Base-by-base conservation (phyloP, 92 coral and sea anemone genomes). In the Porites lobata region DNA sequence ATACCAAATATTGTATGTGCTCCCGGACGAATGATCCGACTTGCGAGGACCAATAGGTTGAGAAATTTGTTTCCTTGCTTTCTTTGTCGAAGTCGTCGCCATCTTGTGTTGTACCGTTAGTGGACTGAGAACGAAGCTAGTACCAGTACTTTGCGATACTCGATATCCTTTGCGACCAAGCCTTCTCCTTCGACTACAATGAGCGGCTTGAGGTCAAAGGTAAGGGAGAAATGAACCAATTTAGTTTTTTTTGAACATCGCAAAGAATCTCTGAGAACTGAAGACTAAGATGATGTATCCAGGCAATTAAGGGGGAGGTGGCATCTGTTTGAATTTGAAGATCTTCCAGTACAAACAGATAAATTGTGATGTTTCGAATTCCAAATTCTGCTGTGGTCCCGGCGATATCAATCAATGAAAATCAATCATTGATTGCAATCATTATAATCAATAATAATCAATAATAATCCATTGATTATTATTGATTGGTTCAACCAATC, bases 1-100 rank as follows among this genome's bases (percentile, higher is more conserved):
- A 79, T 93, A 95, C 98, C 98, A 95, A 86, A 95, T 95, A 83
- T 95, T 95, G 89, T 95, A 95, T n/a, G 80, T 88, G 47, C 71
- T 83, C 26, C 87, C 88, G 56, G 88, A 85, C 26, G 89, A 77
- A 74, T 87, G 83, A 54, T 89, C 92, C 1, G 92, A 62, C 17
- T 83, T 91, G 70, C 89, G 90, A 15, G 98, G 98, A n/a, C 98
- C 98, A n/a, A 86, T 80, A 21, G 98, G 93, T 73, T 83, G 81
- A 38, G 47, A 80, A 85, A 95, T 86, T 73, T 95, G 98, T 77
- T 91, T 93, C 68, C 98, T 95, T 89, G 98, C 98, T 81, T 87
- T 50, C 81, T 67, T 78, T n/a, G 26, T 6, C n/a, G 38, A 10
- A 20, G 52, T 76, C 0, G 50, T 61, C 83, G 89, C 89, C 89